Percentiles rank a stretch among this genome's conserved stretches.
Conservation (phyloP, 2,797 vertebrate species). For the Chlorospingus flavigularis region DNA sequence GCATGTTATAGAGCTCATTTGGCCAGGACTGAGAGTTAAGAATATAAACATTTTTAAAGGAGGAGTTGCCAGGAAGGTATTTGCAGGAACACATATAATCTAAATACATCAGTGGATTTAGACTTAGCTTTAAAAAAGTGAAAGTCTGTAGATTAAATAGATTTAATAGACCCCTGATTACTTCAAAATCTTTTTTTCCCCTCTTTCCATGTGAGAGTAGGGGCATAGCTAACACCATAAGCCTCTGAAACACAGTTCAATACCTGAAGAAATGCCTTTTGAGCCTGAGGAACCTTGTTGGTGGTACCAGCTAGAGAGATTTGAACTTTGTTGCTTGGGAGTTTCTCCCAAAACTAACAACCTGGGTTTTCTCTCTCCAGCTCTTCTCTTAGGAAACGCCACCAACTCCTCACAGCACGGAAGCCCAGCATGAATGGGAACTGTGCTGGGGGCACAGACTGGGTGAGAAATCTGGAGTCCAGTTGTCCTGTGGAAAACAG, state of each 20-base stretch:
- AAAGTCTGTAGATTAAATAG: background rate
- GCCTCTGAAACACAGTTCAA: background rate
- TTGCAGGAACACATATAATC: background rate
- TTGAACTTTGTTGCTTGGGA: background rate
- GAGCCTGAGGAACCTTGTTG: background rate
- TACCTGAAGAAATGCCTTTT: background rate
- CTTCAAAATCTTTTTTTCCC: background rate
- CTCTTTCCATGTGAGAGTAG: background rate
- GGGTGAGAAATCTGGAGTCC: slow-evolving; percentile 50
- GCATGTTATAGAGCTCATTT: background rate
- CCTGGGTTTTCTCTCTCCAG: slow-evolving; percentile 33
- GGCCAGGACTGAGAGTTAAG: background rate
- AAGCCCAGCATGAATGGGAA: slow-evolving; percentile 67
- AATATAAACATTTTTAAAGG: background rate
- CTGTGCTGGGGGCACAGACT: slow-evolving; percentile 47
- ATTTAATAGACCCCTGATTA: background rate
- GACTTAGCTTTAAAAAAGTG: background rate
- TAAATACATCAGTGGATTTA: background rate
- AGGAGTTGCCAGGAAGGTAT: background rate
- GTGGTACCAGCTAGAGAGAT: background rate
- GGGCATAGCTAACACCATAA: background rate
- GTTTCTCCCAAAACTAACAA: background rate
- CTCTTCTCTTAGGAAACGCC: slow-evolving; percentile 37
- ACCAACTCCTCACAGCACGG: background rate
- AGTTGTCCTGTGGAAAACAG: slow-evolving; percentile 37